Evolutionary conservation across 2,888 invertebrate genomes (phyloP).

Genomic region (Eubasilissa splendida): DNA sequence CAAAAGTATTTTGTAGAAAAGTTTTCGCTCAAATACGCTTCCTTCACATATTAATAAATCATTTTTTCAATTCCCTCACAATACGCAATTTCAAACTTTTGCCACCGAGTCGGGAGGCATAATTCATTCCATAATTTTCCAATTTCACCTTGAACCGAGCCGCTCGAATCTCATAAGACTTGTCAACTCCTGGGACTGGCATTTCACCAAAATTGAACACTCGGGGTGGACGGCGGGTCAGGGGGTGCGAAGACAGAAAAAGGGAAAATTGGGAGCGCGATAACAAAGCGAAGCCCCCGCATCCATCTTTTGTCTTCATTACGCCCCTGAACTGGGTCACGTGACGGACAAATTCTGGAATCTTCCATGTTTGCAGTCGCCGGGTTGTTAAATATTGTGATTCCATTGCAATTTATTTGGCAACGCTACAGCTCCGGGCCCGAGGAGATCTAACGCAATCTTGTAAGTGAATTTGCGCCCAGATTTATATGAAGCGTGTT

Average conservation of each 20-base stretch:
- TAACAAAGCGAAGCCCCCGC: constrained; percentile 21
- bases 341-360: not conserved
- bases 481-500: constrained; percentile 3
- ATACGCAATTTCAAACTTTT: constrained; percentile 35
- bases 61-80: constrained; percentile 23
- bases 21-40: too few species aligned
- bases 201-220: constrained; percentile 47
- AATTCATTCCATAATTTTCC: constrained; percentile 50
- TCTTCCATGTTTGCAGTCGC: constrained; percentile 1
- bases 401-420: constrained; percentile 28
- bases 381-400: constrained; percentile 7
- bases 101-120: constrained; percentile 21
- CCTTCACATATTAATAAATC: constrained; percentile 17
- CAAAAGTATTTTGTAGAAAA: too few species aligned
- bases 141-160: constrained; percentile 49
- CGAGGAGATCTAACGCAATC: not conserved
- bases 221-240: not conserved
- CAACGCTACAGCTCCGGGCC: constrained; percentile 5
- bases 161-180: constrained; percentile 47
- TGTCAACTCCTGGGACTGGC: constrained; percentile 52
- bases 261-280: constrained; percentile 27
- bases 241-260: constrained; percentile 5
- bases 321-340: constrained; percentile 37
- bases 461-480: constrained; percentile 12
- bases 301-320: constrained; percentile 49